A percentile compares a stretch with the other conserved stretches of the same genome.
These are phyloP conservation scores for Dromiciops gliroides DNA, from an alignment of 2,113 vertebrate genomes.

Conservation along the genomic window DNA sequence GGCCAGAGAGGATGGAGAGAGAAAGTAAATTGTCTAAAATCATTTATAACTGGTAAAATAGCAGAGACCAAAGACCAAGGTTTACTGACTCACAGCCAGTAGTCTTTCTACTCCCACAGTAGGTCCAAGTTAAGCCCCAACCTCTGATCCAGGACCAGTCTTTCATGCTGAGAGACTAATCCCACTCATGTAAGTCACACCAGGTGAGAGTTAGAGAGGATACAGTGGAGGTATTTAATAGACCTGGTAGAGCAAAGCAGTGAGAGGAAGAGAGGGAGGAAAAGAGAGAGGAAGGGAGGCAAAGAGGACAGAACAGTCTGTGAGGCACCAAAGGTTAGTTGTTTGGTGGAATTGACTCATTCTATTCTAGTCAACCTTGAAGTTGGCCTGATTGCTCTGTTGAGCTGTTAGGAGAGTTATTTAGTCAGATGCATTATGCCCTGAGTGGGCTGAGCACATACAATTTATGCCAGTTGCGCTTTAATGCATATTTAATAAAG, in stretches of 20 bases:
- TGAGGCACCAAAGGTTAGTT: conserved; percentile 3
- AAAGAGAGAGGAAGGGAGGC: background rate
- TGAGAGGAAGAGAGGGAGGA: background rate
- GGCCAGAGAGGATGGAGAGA: background rate
- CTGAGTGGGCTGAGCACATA: conserved; percentile 78
- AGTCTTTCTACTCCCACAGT: background rate
- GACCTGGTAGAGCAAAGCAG: background rate
- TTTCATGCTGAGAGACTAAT: background rate
- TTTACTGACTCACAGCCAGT: background rate
- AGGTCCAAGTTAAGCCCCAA: conserved; percentile 8
- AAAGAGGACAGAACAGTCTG: background rate
- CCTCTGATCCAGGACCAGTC: background rate
- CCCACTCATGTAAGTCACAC: background rate
- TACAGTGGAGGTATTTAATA: background rate
- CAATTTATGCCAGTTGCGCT: conserved; percentile 83
- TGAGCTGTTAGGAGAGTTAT: conserved; percentile 81
- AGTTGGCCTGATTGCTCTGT: conserved; percentile 74
- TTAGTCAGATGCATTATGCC: conserved; percentile 80
- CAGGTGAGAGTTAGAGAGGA: background rate
- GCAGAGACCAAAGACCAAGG: background rate
- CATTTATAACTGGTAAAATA: background rate
- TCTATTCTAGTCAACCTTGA: conserved; percentile 70
- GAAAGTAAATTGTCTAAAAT: background rate
- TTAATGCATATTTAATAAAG: conserved; percentile 86
- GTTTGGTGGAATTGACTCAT: conserved; percentile 49